Conservation (phyloP, 2,888 invertebrate species). For the Brachylomia viminalis region DNA sequence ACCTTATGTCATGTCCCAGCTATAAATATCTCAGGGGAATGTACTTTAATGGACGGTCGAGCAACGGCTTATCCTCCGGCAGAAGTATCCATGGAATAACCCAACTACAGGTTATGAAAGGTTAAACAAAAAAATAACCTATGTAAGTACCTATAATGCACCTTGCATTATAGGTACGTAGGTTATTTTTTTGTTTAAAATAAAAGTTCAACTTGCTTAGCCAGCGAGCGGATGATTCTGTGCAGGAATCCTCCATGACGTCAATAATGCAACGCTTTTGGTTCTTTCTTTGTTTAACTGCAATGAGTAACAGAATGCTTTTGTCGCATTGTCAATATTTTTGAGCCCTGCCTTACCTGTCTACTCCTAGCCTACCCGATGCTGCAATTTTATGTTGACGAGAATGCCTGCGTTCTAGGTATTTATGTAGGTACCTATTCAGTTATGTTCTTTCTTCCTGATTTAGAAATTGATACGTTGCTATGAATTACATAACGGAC, state of each 20-base stretch:
- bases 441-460: background rate
- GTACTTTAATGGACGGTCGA: background rate
- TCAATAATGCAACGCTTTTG: background rate
- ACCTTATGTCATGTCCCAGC: background rate
- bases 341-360: no score
- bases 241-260: conserved; percentile 11
- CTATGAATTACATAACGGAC: no score
- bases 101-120: conserved; percentile 11
- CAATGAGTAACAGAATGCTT: background rate
- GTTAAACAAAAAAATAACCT: no score
- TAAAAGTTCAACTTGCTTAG: background rate
- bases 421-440: background rate
- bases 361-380: no score
- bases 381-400: background rate
- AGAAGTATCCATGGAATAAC: conserved; percentile 22
- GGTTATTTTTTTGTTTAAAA: background rate
- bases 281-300: background rate
- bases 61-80: background rate
- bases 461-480: background rate
- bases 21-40: conserved; percentile 42
- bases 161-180: background rate
- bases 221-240: background rate
- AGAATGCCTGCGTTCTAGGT: background rate
- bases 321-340: background rate
- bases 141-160: no score